Evolutionary conservation across 2,113 vertebrate species (phyloP).

Genomic region (Apodemus sylvaticus): DNA sequence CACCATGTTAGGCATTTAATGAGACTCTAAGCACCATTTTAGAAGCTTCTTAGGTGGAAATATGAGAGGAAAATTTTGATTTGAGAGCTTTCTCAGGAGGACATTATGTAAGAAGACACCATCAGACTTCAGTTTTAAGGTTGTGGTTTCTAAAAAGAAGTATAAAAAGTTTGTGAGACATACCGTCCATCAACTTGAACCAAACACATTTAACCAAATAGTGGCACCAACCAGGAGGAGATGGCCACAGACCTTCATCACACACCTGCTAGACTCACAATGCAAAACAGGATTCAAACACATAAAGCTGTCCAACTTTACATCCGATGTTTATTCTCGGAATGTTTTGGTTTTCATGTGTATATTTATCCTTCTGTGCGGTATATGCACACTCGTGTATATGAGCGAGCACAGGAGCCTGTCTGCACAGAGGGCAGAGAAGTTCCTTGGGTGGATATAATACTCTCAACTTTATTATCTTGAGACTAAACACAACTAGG

Average conservation of each 20-base stretch:
- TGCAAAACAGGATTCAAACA: neutral
- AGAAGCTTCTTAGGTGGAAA: neutral
- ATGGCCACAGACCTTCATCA: neutral
- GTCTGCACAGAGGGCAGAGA: neutral
- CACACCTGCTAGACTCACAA: neutral
- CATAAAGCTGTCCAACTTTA: neutral
- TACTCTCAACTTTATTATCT: neutral
- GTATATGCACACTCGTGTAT: too few species aligned
- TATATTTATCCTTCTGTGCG: neutral
- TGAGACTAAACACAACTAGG: neutral
- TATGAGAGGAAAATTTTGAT: neutral
- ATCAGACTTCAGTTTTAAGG: neutral
- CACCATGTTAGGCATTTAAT: neutral
- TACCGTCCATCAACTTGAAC: neutral
- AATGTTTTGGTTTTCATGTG: neutral
- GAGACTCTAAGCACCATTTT: neutral
- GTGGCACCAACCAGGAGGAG: neutral
- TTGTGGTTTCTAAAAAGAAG: neutral
- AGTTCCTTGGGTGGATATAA: too few species aligned
- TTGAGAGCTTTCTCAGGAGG: neutral
- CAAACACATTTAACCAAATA: neutral
- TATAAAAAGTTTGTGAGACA: neutral
- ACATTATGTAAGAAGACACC: neutral
- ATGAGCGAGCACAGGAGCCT: too few species aligned
- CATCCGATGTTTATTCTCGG: slow-evolving; percentile 49